Percentiles rank a stretch among this genome's conserved stretches.
Evolutionary conservation across 2,797 vertebrate species (phyloP).

Genomic region (Alca torda): DNA sequence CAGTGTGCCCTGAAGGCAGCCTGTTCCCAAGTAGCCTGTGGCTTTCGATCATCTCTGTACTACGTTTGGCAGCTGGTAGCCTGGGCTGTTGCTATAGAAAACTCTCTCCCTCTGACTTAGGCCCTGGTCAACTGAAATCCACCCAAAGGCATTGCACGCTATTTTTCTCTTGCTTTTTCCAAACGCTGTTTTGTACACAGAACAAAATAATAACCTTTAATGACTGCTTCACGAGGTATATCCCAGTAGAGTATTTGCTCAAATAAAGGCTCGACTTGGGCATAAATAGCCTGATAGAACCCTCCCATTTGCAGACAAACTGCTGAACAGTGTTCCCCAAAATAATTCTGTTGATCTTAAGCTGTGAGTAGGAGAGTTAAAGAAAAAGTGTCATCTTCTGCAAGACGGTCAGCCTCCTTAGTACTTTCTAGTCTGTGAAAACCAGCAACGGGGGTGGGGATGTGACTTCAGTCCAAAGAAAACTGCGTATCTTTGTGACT

Average conservation of each 20-base stretch:
- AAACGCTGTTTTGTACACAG: background rate
- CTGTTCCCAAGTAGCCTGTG: background rate
- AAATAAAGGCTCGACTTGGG: background rate
- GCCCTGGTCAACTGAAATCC: background rate
- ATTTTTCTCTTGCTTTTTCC: slow-evolving; percentile 9
- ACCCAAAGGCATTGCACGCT: background rate
- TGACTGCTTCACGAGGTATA: background rate
- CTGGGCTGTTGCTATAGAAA: background rate
- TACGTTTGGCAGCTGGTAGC: slow-evolving; percentile 4
- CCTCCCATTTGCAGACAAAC: background rate
- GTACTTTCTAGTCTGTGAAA: background rate
- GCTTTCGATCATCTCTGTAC: background rate
- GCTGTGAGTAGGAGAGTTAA: background rate
- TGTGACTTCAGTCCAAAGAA: background rate
- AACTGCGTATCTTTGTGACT: background rate
- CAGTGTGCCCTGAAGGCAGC: background rate
- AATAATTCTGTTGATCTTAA: background rate
- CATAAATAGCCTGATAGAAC: background rate
- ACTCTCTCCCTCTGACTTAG: background rate
- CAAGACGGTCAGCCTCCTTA: background rate
- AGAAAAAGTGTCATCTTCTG: background rate
- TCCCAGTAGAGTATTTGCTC: background rate
- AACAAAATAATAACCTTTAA: background rate
- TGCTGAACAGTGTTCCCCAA: background rate
- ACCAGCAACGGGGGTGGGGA: background rate